Base-by-base conservation (phyloP, 2,797 vertebrate species). In the Atherinosoma microstoma region DNA sequence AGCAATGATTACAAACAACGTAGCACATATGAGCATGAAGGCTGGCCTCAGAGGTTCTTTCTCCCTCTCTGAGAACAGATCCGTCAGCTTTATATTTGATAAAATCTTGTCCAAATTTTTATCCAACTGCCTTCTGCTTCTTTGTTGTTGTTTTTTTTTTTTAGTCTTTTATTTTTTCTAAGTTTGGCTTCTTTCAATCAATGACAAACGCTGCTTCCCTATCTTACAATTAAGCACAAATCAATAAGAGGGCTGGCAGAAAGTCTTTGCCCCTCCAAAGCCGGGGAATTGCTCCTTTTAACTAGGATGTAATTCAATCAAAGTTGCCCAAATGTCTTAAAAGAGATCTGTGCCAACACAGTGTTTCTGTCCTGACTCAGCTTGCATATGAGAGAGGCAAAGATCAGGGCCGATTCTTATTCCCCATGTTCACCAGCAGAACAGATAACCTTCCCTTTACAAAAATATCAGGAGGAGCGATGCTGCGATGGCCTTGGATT, bases 401-500 rank as follows among this genome's bases (percentile, higher is more conserved):
- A 38, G 11, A 64, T 62, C 68, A 18, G 27, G 22, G 60, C 73
- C 36, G 38, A 24, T 61, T 57, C 70, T 16, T 5, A 61, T 67
- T 65, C 72, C 76, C 79, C 61, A 40, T 54, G 32, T 54, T 64
- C 74, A 35, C 45, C 7, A 27, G 54, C 63, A 9, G 22, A 49
- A 22, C 20, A 20, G 47, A 11, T 22, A 49, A 49, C 47, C 47
- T 49, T n/a, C 45, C 45, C 20, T 54, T 54, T 57, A 12, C 16
- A 32, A 20, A 30, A 29, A 63, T 49, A 22, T 22, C 47, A 76
- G 60, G 76, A 88, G 76, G 61, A 74, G 57, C 63, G 45, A 57
- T 3, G 53, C 70, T 53, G 72, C 18, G 59, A 69, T 68, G 86
- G 89, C 89, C 85, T 91, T 86, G 71, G 81, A 71, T 76, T 77